Evolutionary conservation across 1,140 invertebrate genomes (phyloP).

Genomic region (Araneus ventricosus): DNA sequence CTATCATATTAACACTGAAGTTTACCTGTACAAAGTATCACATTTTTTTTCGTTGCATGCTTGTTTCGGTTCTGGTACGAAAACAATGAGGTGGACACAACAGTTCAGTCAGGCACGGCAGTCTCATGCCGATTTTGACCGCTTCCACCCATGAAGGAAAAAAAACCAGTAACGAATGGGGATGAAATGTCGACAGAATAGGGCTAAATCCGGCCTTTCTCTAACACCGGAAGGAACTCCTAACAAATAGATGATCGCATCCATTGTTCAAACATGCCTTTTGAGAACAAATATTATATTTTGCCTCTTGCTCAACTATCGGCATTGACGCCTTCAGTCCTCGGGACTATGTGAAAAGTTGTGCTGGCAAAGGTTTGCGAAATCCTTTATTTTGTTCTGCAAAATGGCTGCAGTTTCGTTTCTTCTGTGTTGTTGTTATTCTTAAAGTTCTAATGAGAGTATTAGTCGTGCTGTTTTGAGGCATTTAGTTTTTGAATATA

Average conservation of each 20-base stretch:
- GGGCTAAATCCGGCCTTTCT: conserved; percentile 50
- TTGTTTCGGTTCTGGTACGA: not conserved
- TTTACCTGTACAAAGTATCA: not conserved
- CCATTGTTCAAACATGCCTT: conserved; percentile 54
- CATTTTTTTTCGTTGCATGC: not conserved
- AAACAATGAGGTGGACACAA: not conserved
- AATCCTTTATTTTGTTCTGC: not conserved
- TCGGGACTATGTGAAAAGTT: not conserved
- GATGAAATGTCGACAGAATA: conserved; percentile 29
- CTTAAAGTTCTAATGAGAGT: not conserved
- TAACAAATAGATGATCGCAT: conserved; percentile 57
- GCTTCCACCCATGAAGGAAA: not conserved
- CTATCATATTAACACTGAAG: not conserved
- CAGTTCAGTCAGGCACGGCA: conserved; percentile 22
- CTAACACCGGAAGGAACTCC: conserved; percentile 58
- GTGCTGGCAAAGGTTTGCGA: not conserved
- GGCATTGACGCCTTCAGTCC: conserved; percentile 21
- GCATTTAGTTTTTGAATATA: not conserved
- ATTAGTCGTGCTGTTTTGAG: not conserved
- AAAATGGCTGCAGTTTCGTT: not conserved
- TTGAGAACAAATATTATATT: conserved; percentile 51
- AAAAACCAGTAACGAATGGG: not conserved
- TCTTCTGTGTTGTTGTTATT: not conserved
- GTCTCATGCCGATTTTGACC: not conserved
- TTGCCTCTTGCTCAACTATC: conserved; percentile 31